phyloP scores from a whole-genome alignment of 2,888 invertebrate species.

The Epirrhoe tristata region DNA sequence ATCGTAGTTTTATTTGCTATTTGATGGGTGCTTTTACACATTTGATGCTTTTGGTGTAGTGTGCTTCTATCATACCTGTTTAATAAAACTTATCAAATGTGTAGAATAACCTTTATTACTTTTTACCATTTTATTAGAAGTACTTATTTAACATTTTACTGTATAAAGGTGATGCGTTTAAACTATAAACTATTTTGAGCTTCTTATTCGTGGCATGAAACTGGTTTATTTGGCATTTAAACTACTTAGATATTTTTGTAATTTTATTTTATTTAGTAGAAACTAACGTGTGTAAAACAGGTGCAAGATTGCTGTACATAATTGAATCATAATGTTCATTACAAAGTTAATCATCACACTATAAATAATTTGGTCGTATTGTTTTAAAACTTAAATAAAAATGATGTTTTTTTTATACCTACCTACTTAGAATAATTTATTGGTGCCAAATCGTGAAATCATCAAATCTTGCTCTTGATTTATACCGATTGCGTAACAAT shows the following conservation, averaged over 20 bases:
- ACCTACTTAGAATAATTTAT: background rate
- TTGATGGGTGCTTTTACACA: conserved; percentile 44
- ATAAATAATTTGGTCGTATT: background rate
- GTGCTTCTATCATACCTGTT: conserved; percentile 38
- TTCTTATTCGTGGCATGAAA: conserved; percentile 67
- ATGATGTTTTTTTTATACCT: background rate
- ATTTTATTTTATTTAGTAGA: conserved; percentile 62
- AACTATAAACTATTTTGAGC: conserved; percentile 44
- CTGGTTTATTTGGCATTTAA: conserved; percentile 68
- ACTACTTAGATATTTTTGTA: conserved; percentile 43
- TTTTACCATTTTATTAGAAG: conserved; percentile 43
- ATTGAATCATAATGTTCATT: conserved; percentile 24
- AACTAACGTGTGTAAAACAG: conserved; percentile 68
- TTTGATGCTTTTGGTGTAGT: conserved; percentile 61
- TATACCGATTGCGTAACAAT: conserved; percentile 65
- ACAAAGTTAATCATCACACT: conserved; percentile 29
- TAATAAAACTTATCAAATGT: conserved; percentile 54
- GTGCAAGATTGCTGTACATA: conserved; percentile 64
- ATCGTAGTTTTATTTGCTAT: conserved; percentile 41
- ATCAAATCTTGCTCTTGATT: conserved; percentile 70
- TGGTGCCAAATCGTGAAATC: background rate
- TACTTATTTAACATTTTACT: conserved; percentile 41
- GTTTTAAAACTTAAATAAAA: background rate
- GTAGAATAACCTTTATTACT: conserved; percentile 55
- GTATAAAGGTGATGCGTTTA: conserved; percentile 41